A percentile compares a stretch with the other conserved stretches of the same genome.
These are phyloP conservation scores for Dipodomys merriami DNA, from an alignment of 2,113 vertebrate genomes.

Conservation along the genomic window DNA sequence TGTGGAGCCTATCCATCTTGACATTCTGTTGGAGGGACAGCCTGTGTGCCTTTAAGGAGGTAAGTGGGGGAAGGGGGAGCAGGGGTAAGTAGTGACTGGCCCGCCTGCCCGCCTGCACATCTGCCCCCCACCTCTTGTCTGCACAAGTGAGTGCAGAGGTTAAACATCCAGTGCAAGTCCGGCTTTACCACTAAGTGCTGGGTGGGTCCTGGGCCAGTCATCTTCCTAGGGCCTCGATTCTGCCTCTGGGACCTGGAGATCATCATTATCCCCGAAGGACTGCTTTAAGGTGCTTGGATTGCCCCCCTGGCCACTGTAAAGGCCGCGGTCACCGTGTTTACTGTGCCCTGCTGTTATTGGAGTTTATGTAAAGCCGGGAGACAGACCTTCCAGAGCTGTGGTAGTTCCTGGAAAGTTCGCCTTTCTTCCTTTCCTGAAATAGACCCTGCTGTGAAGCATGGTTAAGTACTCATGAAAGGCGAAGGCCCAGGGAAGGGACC, in stretches of 20 bases:
- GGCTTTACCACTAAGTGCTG: background rate
- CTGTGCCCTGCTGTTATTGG: background rate
- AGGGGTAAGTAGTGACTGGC: background rate
- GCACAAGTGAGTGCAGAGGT: too few species aligned
- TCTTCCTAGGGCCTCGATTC: background rate
- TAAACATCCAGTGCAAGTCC: accelerated
- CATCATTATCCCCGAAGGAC: too few species aligned
- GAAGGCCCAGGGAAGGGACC: background rate
- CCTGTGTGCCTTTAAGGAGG: background rate
- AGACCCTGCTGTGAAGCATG: background rate
- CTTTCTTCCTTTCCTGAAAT: background rate
- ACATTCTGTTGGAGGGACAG: background rate
- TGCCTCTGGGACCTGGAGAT: background rate
- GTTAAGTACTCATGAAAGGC: background rate
- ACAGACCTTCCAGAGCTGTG: background rate
- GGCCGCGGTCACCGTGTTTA: background rate
- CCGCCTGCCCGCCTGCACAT: background rate
- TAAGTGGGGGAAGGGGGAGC: accelerated
- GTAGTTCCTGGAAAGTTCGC: background rate
- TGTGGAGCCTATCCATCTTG: background rate
- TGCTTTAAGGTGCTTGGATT: background rate
- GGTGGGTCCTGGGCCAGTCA: background rate
- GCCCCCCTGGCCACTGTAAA: background rate
- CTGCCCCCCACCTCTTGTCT: background rate
- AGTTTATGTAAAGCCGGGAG: background rate